These are phyloP conservation scores for Microcebus tavaratra DNA, from an alignment of 2,113 vertebrate species.

Conservation along the genomic window DNA sequence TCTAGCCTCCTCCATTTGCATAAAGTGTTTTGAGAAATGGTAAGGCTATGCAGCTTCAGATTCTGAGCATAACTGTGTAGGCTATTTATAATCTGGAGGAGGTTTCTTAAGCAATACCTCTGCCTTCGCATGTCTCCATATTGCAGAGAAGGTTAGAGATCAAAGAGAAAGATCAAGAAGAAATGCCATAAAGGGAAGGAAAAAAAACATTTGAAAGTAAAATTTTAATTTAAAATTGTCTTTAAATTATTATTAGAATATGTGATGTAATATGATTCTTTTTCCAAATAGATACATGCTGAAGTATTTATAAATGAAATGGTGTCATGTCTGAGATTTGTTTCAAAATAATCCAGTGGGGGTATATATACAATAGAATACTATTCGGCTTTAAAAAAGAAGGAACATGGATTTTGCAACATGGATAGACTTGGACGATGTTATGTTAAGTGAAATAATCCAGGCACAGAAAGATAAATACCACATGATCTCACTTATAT, in stretches of 20 bases:
- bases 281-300: neutral
- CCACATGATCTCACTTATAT: neutral
- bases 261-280: neutral
- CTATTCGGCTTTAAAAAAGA: neutral
- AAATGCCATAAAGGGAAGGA: neutral
- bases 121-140: neutral
- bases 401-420: neutral
- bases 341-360: neutral
- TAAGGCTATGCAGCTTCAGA: neutral
- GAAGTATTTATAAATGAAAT: neutral
- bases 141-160: neutral
- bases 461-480: neutral
- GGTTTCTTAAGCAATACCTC: neutral
- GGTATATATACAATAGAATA: neutral
- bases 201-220: neutral
- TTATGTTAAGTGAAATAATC: neutral
- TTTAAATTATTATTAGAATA: constrained; percentile 18
- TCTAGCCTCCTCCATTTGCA: neutral
- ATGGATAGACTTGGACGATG: neutral
- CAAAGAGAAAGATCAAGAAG: neutral
- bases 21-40: neutral
- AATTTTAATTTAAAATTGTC: constrained; percentile 13
- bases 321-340: neutral
- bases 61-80: neutral
- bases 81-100: neutral